Conservation (phyloP, 2,113 vertebrate genomes). For the Megaleporinus macrocephalus region DNA sequence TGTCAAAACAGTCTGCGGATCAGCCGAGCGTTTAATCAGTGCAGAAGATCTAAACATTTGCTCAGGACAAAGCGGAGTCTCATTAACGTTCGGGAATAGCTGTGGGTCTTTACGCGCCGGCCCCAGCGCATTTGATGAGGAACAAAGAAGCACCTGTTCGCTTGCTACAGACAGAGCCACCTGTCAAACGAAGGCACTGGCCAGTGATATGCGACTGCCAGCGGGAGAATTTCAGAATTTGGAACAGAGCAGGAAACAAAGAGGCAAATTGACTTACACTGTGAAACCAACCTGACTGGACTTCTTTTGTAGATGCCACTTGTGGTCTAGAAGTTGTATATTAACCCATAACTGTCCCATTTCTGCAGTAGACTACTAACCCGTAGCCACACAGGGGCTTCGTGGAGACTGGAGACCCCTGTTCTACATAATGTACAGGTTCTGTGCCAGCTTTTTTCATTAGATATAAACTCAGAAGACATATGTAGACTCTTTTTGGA, state of each 20-base stretch:
- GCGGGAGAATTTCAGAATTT: not conserved
- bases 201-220: conserved; percentile 31
- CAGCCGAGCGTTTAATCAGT: conserved; percentile 55
- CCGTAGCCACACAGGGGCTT: too few relatives aligned
- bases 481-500: too few relatives aligned
- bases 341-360: too few relatives aligned
- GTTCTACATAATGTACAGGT: too few relatives aligned
- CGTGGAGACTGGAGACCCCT: too few relatives aligned
- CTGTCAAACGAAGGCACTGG: conserved; percentile 28
- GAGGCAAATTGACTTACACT: not conserved
- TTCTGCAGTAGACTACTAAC: too few relatives aligned
- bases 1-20: conserved; percentile 50
- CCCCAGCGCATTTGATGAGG: conserved; percentile 62
- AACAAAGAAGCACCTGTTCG: conserved; percentile 79
- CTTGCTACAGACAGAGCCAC: conserved; percentile 51
- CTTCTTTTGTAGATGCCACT: conserved; percentile 58
- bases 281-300: conserved; percentile 40
- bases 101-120: conserved; percentile 16
- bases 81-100: conserved; percentile 57
- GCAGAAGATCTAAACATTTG: conserved; percentile 56
- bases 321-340: not conserved
- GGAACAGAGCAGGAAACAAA: not conserved
- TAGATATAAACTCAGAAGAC: too few relatives aligned
- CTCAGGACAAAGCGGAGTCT: conserved; percentile 41
- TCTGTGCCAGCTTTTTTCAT: too few relatives aligned